phyloP scores from a whole-genome alignment of 2,888 invertebrate species.

The Pharmacophagus antenor region DNA sequence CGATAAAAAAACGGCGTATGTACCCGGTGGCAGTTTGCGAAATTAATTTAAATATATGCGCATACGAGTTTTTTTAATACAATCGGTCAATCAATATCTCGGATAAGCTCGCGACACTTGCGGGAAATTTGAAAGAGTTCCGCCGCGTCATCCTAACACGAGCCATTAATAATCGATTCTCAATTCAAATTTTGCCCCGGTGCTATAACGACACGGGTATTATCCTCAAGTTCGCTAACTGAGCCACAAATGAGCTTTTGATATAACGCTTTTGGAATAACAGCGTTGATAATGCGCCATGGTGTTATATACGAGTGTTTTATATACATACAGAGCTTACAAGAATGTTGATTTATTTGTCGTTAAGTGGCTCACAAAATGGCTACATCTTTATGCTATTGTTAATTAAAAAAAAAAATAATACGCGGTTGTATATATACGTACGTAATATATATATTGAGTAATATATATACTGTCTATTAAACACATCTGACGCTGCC shows the following conservation, averaged over 20 bases:
- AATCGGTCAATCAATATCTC: slow-evolving; percentile 66
- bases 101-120: slow-evolving; percentile 42
- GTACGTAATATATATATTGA: no score
- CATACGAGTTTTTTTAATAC: slow-evolving; percentile 46
- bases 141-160: slow-evolving; percentile 55
- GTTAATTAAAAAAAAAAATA: no score
- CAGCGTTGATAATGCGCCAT: background rate
- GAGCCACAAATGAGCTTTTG: slow-evolving; percentile 47
- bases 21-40: slow-evolving; percentile 9
- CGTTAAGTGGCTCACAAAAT: no score
- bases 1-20: background rate
- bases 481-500: no score
- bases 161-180: slow-evolving; percentile 71
- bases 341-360: no score
- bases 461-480: no score
- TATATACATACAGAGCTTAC: background rate
- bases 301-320: background rate
- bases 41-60: slow-evolving; percentile 39
- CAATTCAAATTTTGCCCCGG: slow-evolving; percentile 59
- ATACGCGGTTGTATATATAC: no score
- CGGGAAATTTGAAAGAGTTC: slow-evolving; percentile 59
- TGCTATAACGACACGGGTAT: slow-evolving; percentile 37
- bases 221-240: slow-evolving; percentile 41
- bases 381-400: no score
- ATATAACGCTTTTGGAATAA: slow-evolving; percentile 37